Evolutionary conservation across 2,797 vertebrate genomes (phyloP).

Genomic region (Sebastes wilsoni): DNA sequence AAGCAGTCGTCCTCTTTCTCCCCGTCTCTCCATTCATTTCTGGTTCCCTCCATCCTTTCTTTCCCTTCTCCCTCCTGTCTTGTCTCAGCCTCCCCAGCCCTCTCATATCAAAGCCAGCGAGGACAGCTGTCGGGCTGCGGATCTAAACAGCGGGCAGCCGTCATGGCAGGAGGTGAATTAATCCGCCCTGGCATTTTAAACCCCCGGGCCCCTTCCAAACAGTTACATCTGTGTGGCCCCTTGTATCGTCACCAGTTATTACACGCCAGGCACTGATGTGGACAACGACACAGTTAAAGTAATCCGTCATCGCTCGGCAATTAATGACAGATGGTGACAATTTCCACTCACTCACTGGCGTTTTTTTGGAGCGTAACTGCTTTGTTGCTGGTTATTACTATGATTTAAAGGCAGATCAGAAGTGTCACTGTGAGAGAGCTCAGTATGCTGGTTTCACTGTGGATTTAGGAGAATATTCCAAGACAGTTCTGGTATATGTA

Average conservation of each 20-base stretch:
- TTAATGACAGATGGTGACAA: conserved; percentile 30
- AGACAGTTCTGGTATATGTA: not conserved
- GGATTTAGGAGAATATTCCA: not conserved
- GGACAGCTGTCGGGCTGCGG: conserved; percentile 69
- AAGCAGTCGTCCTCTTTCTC: conserved; percentile 38
- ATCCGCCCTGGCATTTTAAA: conserved; percentile 76
- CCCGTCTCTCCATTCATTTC: conserved; percentile 21
- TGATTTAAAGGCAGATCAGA: conserved; percentile 11
- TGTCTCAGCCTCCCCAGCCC: conserved; percentile 30
- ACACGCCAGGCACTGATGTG: conserved; percentile 25
- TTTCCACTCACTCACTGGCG: conserved; percentile 3
- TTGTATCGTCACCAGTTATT: conserved; percentile 32
- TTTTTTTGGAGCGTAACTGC: conserved; percentile 1
- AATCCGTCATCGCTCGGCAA: conserved; percentile 22
- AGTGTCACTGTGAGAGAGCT: not conserved
- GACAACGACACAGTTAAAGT: conserved; percentile 40
- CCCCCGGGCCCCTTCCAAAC: conserved; percentile 45
- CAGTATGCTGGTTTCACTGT: not conserved
- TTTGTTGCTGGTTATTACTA: not conserved
- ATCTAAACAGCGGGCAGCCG: conserved; percentile 62
- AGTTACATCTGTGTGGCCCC: conserved; percentile 50
- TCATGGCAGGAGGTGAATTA: conserved; percentile 73
- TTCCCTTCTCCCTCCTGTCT: conserved; percentile 20
- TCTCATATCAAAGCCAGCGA: conserved; percentile 63
- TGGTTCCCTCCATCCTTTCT: conserved; percentile 1